Evolutionary conservation across 2,797 vertebrate species (phyloP).

Genomic region (Aplochiton taeniatus): DNA sequence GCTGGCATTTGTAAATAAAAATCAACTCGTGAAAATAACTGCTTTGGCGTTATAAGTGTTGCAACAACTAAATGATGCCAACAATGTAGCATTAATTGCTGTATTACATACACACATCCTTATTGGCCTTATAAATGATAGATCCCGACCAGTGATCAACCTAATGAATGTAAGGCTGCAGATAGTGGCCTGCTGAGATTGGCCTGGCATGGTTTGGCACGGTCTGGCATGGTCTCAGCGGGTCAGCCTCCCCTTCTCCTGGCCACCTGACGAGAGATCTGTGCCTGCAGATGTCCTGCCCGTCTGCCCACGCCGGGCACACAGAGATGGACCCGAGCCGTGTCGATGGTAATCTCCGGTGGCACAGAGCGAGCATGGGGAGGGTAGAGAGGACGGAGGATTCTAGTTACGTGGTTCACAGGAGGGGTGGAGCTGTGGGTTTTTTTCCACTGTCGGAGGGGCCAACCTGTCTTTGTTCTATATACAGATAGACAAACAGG

Average conservation of each 20-base stretch:
- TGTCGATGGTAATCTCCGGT: conserved; percentile 35
- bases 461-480: conserved; percentile 58
- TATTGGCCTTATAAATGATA: no score
- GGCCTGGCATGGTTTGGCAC: conserved; percentile 24
- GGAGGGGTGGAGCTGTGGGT: conserved; percentile 51
- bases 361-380: conserved; percentile 12
- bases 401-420: conserved; percentile 28
- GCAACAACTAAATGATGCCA: no score
- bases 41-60: no score
- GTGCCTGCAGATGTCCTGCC: conserved; percentile 61
- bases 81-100: no score
- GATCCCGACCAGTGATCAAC: no score
- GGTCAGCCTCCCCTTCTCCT: conserved; percentile 38
- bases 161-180: neutral
- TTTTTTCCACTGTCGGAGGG: conserved; percentile 53
- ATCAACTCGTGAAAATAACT: no score
- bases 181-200: conserved; percentile 29
- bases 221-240: conserved; percentile 41
- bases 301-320: conserved; percentile 63
- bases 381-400: conserved; percentile 22
- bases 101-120: no score
- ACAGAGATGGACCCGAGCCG: conserved; percentile 21
- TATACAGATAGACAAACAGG: conserved; percentile 61
- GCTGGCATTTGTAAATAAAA: no score
- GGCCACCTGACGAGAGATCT: conserved; percentile 53